Evolutionary conservation across 2,888 invertebrate species (phyloP).

Genomic region (Caenorhabditis uteleia): DNA sequence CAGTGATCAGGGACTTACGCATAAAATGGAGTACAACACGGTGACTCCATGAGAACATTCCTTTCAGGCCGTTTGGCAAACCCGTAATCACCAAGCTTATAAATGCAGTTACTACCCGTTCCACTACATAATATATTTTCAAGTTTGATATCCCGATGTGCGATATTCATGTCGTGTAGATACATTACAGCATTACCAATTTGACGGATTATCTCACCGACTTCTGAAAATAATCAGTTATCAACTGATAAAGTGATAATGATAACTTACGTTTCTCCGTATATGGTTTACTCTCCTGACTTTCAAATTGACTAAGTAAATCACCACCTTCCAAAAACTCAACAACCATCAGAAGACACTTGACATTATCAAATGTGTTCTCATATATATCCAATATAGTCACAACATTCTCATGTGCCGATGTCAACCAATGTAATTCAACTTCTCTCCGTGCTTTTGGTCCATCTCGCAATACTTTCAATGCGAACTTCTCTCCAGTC

Average conservation of each 20-base stretch:
- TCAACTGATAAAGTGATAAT: background rate
- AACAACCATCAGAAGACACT: conserved; percentile 88
- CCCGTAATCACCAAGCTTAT: conserved; percentile 97
- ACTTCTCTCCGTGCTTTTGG: conserved; percentile 91
- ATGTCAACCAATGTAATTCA: conserved; percentile 89
- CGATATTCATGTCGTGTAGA: conserved; percentile 91
- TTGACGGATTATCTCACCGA: conserved; percentile 91
- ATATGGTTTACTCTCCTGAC: conserved; percentile 90
- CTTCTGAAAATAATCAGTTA: conserved; percentile 75
- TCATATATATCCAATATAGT: conserved; percentile 92
- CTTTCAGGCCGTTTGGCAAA: conserved; percentile 90
- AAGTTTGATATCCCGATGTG: conserved; percentile 72
- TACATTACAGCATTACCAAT: conserved; percentile 93
- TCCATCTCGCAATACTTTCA: conserved; percentile 91
- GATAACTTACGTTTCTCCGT: conserved; percentile 81
- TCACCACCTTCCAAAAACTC: conserved; percentile 96
- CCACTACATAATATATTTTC: conserved; percentile 84
- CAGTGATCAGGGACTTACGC: no score
- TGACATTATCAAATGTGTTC: conserved; percentile 87
- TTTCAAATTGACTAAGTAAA: conserved; percentile 93
- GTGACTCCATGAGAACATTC: conserved; percentile 87
- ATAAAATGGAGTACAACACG: conserved; percentile 98
- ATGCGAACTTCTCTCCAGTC: conserved; percentile 82
- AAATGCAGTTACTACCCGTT: conserved; percentile 78
- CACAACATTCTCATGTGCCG: conserved; percentile 88